Conservation (phyloP, 2,797 vertebrate species). For the Muscicapa comitata region DNA sequence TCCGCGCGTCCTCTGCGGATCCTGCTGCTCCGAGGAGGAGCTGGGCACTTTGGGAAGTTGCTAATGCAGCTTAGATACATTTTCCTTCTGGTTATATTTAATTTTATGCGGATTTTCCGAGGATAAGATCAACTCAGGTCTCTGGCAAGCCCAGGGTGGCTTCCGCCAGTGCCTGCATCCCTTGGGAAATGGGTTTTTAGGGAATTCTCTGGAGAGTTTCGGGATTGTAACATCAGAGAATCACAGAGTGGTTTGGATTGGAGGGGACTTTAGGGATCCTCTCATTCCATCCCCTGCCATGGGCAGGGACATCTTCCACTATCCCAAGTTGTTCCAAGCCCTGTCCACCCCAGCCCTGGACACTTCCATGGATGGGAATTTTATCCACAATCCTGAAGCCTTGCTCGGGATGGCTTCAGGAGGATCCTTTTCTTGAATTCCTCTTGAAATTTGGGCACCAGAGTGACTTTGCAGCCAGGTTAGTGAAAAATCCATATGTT, state of each 20-base stretch:
- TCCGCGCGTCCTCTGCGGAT: not conserved
- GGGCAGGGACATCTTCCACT: not conserved
- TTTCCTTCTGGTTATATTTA: not conserved
- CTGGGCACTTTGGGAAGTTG: not conserved
- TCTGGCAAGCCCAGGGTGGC: fast-evolving
- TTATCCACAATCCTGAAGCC: not conserved
- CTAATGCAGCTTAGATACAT: not conserved
- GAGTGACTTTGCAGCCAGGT: not conserved
- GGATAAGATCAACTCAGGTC: not conserved
- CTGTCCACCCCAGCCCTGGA: fast-evolving
- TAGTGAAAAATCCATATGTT: conserved; percentile 47
- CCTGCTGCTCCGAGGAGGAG: not conserved
- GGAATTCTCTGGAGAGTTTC: not conserved
- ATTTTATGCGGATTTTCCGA: not conserved
- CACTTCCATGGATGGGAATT: not conserved
- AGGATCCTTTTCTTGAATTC: not conserved
- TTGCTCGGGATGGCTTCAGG: not conserved
- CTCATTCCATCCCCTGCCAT: not conserved
- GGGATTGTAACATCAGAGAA: too few species aligned
- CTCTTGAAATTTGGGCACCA: not conserved
- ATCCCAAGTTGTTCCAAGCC: not conserved
- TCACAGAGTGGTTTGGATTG: not conserved
- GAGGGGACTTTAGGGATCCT: too few species aligned
- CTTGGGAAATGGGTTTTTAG: not conserved
- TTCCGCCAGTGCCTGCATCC: too few species aligned